A percentile compares a stretch with the other conserved stretches of the same genome.
Conservation (phyloP, 2,113 vertebrate species). For the Xiphorhynchus elegans region DNA sequence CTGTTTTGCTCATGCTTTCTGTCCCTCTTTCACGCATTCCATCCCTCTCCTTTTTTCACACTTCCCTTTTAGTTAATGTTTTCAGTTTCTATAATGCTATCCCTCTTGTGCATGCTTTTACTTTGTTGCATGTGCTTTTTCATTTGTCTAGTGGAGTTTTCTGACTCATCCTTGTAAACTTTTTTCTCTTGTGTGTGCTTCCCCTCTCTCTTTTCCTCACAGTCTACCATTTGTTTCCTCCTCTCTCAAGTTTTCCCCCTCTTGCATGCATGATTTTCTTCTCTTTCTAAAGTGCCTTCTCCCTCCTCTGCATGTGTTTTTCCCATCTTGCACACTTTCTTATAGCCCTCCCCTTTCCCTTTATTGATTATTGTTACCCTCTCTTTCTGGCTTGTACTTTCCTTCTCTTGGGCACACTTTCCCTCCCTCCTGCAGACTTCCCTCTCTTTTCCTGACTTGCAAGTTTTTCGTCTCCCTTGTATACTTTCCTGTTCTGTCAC, state of each 20-base stretch:
- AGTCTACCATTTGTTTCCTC: fast-evolving
- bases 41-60: not conserved
- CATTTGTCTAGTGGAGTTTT: not conserved
- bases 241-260: not conserved
- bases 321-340: not conserved
- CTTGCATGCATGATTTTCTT: not conserved
- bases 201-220: not conserved
- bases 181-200: not conserved
- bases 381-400: not conserved
- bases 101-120: not conserved
- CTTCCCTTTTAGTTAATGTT: not conserved
- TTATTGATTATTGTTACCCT: not conserved
- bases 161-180: not conserved
- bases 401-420: not conserved
- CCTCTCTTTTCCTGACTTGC: not conserved
- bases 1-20: not conserved
- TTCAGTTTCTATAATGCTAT: not conserved
- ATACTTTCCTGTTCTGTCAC: not conserved
- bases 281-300: not conserved
- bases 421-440: not conserved
- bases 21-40: not conserved
- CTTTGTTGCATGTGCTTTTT: not conserved
- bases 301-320: not conserved
- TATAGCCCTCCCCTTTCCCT: not conserved
- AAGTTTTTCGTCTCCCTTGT: not conserved